Base-by-base conservation (phyloP, 1,140 invertebrate genomes). In the Danaus melanippus region DNA sequence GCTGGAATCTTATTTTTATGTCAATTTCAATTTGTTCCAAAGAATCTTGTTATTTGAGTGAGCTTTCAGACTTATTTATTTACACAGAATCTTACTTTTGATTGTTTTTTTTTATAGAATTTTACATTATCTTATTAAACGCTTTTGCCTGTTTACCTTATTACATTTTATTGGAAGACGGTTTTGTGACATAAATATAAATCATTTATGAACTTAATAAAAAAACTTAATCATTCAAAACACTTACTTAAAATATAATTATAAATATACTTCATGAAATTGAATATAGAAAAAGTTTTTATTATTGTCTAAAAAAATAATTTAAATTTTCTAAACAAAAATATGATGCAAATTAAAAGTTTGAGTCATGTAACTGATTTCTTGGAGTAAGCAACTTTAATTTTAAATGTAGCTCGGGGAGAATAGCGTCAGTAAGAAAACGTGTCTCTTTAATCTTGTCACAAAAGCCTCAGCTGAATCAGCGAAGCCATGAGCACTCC, bases 391-490 rank as follows among this genome's bases (percentile, higher is more conserved):
- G 66, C 55, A 54, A 70, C 60, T 67, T 74, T 76, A 75, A 79
- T 73, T 80, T 66, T 62, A 73, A 82, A 81, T 82, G 76, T 82
- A 83, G 75, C 66, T 55, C 62, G 61, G 56, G 58, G 56, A 76
- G 66, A 74, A 76, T 68, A 64, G 53, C 56, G 53, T 56, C 59
- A 59, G 67, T 72, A 80, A 83, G 82, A 80, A 82, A 79, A 66
- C 74, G 69, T 73, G 75, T 77, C 82, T 79, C 77, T 86, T 86
- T 83, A 86, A 84, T 84, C 76, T 84, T 74, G 80, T 79, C 77
- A 86, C 80, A 86, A 86, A 86, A 84, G 82, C 78, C 71, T 79
- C 69, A 74, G 74, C 83, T 84, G 80, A 78, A 75, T 86, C 79
- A 84, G 77, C 69, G 66, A 69, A 63, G 71, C 69, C 67, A 78